A percentile compares a stretch with the other conserved stretches of the same genome.
Evolutionary conservation across 1,140 invertebrate species (phyloP).

Genomic region (Stegodyphus dumicola): DNA sequence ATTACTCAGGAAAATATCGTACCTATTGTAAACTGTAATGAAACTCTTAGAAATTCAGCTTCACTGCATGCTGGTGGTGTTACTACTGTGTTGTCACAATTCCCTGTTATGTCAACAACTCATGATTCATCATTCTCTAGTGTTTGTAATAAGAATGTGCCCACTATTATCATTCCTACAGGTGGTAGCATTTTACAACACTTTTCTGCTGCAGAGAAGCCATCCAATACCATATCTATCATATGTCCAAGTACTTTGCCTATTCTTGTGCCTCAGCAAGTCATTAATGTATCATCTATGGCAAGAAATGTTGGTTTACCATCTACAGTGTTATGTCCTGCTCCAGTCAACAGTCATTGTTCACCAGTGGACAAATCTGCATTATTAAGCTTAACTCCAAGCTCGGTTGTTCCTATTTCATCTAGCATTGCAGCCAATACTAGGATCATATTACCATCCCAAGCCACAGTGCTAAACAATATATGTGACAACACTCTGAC

Average conservation of each 20-base stretch:
- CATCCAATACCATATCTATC: conserved; percentile 53
- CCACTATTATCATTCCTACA: conserved; percentile 52
- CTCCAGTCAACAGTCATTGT: conserved; percentile 10
- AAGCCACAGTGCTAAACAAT: conserved; percentile 18
- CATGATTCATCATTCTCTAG: conserved; percentile 46
- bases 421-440: conserved; percentile 36
- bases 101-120: conserved; percentile 62
- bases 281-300: conserved; percentile 42
- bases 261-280: conserved; percentile 49
- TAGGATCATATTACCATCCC: conserved; percentile 32
- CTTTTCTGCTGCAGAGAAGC: conserved; percentile 20
- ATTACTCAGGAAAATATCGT: conserved; percentile 15
- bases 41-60: conserved; percentile 6
- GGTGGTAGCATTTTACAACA: conserved; percentile 43
- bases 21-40: conserved; percentile 6
- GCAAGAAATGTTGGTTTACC: conserved; percentile 42
- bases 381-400: conserved; percentile 27
- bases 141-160: conserved; percentile 46
- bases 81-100: conserved; percentile 59
- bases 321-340: conserved; percentile 11
- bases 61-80: conserved; percentile 51
- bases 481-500: conserved; percentile 17
- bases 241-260: conserved; percentile 47
- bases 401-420: conserved; percentile 56
- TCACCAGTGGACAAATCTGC: conserved; percentile 41